These are phyloP conservation scores for Caenorhabditis sp. DNA, from an alignment of 2,888 invertebrate genomes.

Conservation along the genomic window DNA sequence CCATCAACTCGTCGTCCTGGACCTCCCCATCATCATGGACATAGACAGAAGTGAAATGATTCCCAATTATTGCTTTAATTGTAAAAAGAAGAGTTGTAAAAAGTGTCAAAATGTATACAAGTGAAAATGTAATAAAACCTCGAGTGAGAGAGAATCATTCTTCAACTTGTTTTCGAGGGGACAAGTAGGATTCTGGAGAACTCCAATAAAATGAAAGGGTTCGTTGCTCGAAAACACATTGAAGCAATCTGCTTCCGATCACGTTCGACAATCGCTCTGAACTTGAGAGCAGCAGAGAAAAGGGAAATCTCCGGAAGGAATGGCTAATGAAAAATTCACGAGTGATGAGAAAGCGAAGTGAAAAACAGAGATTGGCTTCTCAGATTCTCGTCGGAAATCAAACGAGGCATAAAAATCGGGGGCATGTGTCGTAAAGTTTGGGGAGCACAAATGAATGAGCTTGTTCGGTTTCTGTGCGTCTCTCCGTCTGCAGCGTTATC, in stretches of 20 bases:
- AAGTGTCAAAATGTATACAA: constrained; percentile 6
- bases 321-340: neutral
- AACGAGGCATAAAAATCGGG: constrained; percentile 37
- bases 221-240: constrained; percentile 29
- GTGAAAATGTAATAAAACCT: constrained; percentile 2
- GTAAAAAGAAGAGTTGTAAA: constrained; percentile 11
- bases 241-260: neutral
- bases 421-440: constrained; percentile 53
- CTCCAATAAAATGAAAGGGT: constrained; percentile 28
- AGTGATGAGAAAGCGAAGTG: neutral
- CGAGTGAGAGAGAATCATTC: neutral
- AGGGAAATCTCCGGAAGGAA: too few relatives aligned
- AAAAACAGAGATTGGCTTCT: constrained; percentile 3
- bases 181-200: neutral
- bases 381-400: constrained; percentile 18
- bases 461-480: constrained; percentile 33
- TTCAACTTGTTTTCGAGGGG: constrained; percentile 9
- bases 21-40: constrained; percentile 13
- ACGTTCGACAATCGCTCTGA: neutral
- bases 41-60: constrained; percentile 8
- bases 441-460: constrained; percentile 51
- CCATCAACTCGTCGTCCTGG: constrained; percentile 24
- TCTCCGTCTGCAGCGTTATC: constrained; percentile 11
- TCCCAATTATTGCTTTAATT: neutral
- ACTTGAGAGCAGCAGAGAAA: too few relatives aligned